Percentiles rank a stretch among this genome's conserved stretches.
phyloP scores from a whole-genome alignment of 1,140 invertebrate genomes.

The Mesaphorura yosii region DNA sequence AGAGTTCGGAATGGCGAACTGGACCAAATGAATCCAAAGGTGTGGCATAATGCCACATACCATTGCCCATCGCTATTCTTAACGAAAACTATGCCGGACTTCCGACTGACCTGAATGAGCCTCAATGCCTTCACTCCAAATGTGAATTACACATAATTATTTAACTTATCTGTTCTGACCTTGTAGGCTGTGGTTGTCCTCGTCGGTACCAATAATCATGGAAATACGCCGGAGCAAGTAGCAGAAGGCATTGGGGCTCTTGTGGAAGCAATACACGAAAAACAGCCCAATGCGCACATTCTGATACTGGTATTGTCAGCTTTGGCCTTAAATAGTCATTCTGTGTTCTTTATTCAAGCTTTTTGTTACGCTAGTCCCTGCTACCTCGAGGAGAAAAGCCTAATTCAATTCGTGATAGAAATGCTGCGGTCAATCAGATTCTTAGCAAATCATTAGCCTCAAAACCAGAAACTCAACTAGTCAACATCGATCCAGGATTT shows the following conservation, averaged over 20 bases:
- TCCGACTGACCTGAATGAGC: no score
- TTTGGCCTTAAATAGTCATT: conserved; percentile 15
- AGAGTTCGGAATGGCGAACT: conserved; percentile 74
- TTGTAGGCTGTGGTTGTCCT: conserved; percentile 68
- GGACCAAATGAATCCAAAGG: conserved; percentile 74
- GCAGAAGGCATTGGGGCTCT: conserved; percentile 67
- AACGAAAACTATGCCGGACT: no score
- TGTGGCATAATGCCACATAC: conserved; percentile 39
- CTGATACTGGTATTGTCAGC: conserved; percentile 61
- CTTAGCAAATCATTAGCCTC: conserved; percentile 48
- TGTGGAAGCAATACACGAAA: conserved; percentile 55
- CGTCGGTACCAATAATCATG: conserved; percentile 76
- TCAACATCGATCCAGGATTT: conserved; percentile 60
- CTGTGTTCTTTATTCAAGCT: not conserved
- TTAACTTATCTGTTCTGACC: conserved; percentile 17
- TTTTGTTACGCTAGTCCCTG: conserved; percentile 52
- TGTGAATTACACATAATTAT: no score
- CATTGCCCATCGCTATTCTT: no score
- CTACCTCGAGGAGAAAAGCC: conserved; percentile 70
- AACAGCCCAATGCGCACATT: conserved; percentile 63
- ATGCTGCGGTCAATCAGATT: conserved; percentile 57
- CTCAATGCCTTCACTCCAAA: no score
- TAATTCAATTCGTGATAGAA: conserved; percentile 63
- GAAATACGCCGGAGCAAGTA: conserved; percentile 61
- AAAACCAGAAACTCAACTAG: conserved; percentile 52